phyloP scores from a whole-genome alignment of 2,888 invertebrate genomes.

The Aphidoletes aphidimyza region DNA sequence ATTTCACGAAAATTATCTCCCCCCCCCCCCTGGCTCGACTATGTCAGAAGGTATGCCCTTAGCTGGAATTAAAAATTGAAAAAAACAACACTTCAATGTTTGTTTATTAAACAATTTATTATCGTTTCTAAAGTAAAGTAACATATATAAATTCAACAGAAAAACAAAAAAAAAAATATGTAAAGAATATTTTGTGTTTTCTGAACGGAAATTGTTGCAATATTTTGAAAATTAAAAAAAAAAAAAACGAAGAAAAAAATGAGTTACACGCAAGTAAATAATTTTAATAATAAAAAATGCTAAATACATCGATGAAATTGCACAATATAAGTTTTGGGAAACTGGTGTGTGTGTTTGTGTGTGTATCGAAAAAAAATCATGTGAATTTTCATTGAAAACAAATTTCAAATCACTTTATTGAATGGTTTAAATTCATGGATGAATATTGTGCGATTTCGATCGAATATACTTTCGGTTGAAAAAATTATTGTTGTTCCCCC shows the following conservation, averaged over 20 bases:
- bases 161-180: neutral
- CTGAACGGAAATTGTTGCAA: neutral
- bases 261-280: neutral
- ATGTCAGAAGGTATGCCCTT: too few species aligned
- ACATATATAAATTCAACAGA: too few species aligned
- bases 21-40: too few species aligned
- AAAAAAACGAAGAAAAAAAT: neutral
- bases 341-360: neutral
- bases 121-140: neutral
- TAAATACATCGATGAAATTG: neutral
- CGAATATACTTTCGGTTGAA: neutral
- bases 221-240: neutral
- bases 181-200: neutral
- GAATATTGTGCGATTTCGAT: constrained; percentile 9
- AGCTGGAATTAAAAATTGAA: too few species aligned
- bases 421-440: too few species aligned
- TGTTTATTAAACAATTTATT: constrained; percentile 26
- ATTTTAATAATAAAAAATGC: constrained; percentile 10
- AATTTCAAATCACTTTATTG: neutral
- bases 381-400: too few species aligned
- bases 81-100: neutral
- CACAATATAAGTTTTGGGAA: neutral
- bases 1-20: too few species aligned
- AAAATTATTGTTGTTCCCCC: too few species aligned
- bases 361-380: neutral